Conservation (phyloP, 2,888 invertebrate species). For the Agonopterix heracliana region DNA sequence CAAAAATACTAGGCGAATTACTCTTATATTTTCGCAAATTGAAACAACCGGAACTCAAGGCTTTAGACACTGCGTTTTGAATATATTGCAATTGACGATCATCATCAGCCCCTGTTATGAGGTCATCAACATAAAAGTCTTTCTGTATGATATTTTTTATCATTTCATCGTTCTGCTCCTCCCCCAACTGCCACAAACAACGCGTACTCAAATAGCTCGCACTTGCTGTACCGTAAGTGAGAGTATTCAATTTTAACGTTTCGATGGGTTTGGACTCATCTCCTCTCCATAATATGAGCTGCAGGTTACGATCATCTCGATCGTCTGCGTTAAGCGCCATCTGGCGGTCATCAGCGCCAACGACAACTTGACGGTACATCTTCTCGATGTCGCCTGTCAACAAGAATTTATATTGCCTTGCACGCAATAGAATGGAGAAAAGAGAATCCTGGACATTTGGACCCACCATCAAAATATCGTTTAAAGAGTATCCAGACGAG, state of each 20-base stretch:
- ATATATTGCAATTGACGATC: slow-evolving; percentile 7
- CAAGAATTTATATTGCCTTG: slow-evolving; percentile 10
- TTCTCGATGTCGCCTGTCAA: slow-evolving; percentile 17
- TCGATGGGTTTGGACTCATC: slow-evolving; percentile 7
- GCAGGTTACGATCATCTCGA: slow-evolving; percentile 4
- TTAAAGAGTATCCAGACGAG: slow-evolving; percentile 16
- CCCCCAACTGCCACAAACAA: slow-evolving; percentile 16
- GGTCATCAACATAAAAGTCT: slow-evolving; percentile 15
- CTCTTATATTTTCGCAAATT: slow-evolving; percentile 15
- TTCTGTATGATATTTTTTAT: slow-evolving; percentile 12
- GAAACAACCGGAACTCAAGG: slow-evolving; percentile 11
- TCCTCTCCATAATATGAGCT: slow-evolving; percentile 15
- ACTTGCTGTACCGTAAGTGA: slow-evolving; percentile 18
- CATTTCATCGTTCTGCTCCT: slow-evolving; percentile 8
- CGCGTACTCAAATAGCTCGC: slow-evolving; percentile 14
- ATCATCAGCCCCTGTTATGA: slow-evolving; percentile 13
- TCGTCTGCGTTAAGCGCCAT: slow-evolving; percentile 5
- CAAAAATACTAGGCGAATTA: slow-evolving; percentile 9
- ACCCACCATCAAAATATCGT: slow-evolving; percentile 17
- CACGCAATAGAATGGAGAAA: slow-evolving; percentile 13
- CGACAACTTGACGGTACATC: slow-evolving; percentile 13
- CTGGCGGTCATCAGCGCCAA: slow-evolving; percentile 10
- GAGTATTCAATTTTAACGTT: slow-evolving; percentile 12
- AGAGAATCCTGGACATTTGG: slow-evolving; percentile 15
- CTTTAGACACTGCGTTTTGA: slow-evolving; percentile 6